Evolutionary conservation across 2,113 vertebrate species (phyloP).

Genomic region (Petaurus breviceps): DNA sequence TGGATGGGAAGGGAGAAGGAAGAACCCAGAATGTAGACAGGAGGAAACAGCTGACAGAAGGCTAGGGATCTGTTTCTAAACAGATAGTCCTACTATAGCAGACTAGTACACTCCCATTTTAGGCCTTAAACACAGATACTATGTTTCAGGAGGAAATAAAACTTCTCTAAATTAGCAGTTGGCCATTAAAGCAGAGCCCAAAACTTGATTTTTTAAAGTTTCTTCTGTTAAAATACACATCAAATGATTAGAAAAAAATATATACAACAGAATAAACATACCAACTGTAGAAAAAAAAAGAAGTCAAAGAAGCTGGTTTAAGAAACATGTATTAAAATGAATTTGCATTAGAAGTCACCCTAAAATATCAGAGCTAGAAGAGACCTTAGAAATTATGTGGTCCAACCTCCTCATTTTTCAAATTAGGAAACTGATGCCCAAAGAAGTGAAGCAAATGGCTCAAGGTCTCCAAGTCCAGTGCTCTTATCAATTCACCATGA

Average conservation of each 20-base stretch:
- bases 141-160: neutral
- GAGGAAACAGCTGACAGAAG: no score
- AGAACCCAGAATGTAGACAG: neutral
- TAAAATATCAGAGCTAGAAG: neutral
- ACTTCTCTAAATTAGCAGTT: neutral
- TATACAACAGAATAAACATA: neutral
- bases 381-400: neutral
- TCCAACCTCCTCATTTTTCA: neutral
- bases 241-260: neutral
- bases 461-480: neutral
- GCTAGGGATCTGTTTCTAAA: neutral
- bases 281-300: neutral
- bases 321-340: slow-evolving; percentile 1
- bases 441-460: neutral
- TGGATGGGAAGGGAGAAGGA: neutral
- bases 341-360: neutral
- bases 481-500: neutral
- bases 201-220: neutral
- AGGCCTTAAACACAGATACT: neutral
- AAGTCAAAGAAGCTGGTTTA: neutral
- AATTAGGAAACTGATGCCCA: neutral
- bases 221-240: neutral
- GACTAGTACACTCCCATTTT: neutral
- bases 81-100: no score
- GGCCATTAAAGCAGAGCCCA: neutral